Evolutionary conservation across 2,113 vertebrate genomes (phyloP), one percentile per base, ranked within the genome.

Genomic region (Caranx melampygus): DNA sequence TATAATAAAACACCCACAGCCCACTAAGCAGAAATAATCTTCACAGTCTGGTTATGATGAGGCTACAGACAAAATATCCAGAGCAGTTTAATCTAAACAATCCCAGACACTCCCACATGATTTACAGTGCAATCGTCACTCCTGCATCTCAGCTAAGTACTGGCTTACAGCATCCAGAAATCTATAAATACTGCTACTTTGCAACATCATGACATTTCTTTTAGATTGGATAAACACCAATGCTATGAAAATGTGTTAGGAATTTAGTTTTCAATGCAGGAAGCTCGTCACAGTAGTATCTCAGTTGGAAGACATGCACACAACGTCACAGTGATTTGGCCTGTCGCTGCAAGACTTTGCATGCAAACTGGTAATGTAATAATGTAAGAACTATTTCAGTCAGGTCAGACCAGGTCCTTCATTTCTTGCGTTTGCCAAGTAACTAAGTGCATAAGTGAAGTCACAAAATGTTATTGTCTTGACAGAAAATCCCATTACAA

Each of bases 81-180:
- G 49, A 85, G 47, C 63, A 73, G 63, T 81, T 81, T 42, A 72
- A 82, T 83, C 63, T 64, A 81, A 88, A 89, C 78, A 88, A 81
- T 81, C 31, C 57, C 59, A 34, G 74, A 72, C 83, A 83, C 85
- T 89, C 81, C 81, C 16, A 35, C 54, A 21, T 74, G 81, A 88
- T 89, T 87, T 79, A 78, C 45, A 72, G 51, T 63, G 58, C 34
- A n/a, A 18, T 59, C 44, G 57, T 79, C 35, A 68, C 73, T 73
- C 69, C 63, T 60, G 79, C 42, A 79, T 72, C 33, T 60, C 45
- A 61, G 63, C 58, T 77, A 86, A 87, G 81, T 86, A 78, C 78
- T 69, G 70, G 37, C 52, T 83, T n/a, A n/a, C n/a, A n/a, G 44
- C 75, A 78, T 65, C 59, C 79, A 87, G 81, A 62, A 62, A 75